Evolutionary conservation across 2,888 invertebrate genomes (phyloP), one percentile per base, ranked within the genome.

Genomic region (Idaea dimidiata): DNA sequence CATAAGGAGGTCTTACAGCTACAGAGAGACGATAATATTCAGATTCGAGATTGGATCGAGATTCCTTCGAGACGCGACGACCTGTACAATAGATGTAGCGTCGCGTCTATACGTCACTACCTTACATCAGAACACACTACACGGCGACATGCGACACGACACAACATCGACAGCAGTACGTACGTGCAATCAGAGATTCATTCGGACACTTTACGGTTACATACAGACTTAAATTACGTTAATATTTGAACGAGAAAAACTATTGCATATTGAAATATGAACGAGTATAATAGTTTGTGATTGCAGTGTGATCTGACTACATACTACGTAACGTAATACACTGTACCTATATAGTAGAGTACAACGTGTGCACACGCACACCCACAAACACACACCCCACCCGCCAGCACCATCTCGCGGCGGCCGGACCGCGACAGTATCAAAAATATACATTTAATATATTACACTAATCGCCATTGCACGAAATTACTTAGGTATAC

Each of bases 321-420:
- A 43, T 8, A 43, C 43, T 10, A 43, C 7, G 43, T 43, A 43
- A 8, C 8, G 43, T 43, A 10, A 8, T 18, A 55, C 54, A 17
- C 17, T 59, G 62, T 62, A 58, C 64, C 70, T 68, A 72, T 62
- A 79, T 1, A 81, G 78, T 79, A 75, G 82, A 87, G 86, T 85
- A 86, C 84, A 86, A 77, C 82, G 76, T 82, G 81, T 74, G 73
- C 68, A 60, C 62, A 3, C 14, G 43, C 59, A 61, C 62, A 71
- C 80, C 67, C 75, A 71, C 76, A n/a, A n/a, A 77, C 75, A 71
- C 70, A 72, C 74, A 77, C 75, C 16, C 56, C 17, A 75, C 77
- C 78, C 81, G 82, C 86, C 79, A 91, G 91, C 91, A 91, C 91
- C 91, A 89, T 86, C 84, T 80, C 67, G 88, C 90, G 91, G 89